Conservation (phyloP, 1,140 invertebrate species). For the Drosophila nikananu region DNA sequence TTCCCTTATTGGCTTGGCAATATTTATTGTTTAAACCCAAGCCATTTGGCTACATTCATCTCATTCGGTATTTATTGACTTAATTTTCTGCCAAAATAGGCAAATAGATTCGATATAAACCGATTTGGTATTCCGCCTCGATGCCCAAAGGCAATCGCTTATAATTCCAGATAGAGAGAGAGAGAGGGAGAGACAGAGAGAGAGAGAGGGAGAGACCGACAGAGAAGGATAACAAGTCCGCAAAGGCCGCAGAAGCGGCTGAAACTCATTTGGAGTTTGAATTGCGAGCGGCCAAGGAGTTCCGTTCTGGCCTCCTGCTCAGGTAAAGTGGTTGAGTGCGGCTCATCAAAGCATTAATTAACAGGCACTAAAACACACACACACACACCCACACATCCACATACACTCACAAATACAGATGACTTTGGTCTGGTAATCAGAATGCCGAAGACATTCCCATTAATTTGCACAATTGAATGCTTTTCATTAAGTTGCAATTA, state of each 20-base stretch:
- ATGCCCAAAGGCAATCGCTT: slow-evolving; percentile 27
- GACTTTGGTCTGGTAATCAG: slow-evolving; percentile 27
- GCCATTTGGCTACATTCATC: slow-evolving; percentile 15
- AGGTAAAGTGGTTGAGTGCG: slow-evolving; percentile 27
- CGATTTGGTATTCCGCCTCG: slow-evolving; percentile 32
- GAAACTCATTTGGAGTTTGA: slow-evolving; percentile 16
- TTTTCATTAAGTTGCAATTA: slow-evolving; percentile 79
- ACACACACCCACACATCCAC: background rate
- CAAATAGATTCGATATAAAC: slow-evolving; percentile 36
- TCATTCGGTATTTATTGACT: slow-evolving; percentile 26
- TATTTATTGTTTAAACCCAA: slow-evolving; percentile 11
- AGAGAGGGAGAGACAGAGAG: background rate
- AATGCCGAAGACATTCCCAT: slow-evolving; percentile 64
- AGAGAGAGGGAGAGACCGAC: too few species aligned
- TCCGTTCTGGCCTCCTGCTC: slow-evolving; percentile 18
- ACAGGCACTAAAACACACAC: slow-evolving; percentile 44
- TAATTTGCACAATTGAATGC: slow-evolving; percentile 79
- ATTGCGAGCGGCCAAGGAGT: slow-evolving; percentile 7
- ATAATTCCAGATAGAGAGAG: slow-evolving; percentile 1
- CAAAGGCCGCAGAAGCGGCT: slow-evolving; percentile 19
- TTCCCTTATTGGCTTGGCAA: background rate
- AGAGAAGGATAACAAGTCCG: slow-evolving; percentile 7
- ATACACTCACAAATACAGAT: background rate
- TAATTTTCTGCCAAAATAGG: slow-evolving; percentile 28
- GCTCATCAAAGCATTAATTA: slow-evolving; percentile 54